Base-by-base conservation (phyloP, 2,888 invertebrate species). In the Volucella inanis region DNA sequence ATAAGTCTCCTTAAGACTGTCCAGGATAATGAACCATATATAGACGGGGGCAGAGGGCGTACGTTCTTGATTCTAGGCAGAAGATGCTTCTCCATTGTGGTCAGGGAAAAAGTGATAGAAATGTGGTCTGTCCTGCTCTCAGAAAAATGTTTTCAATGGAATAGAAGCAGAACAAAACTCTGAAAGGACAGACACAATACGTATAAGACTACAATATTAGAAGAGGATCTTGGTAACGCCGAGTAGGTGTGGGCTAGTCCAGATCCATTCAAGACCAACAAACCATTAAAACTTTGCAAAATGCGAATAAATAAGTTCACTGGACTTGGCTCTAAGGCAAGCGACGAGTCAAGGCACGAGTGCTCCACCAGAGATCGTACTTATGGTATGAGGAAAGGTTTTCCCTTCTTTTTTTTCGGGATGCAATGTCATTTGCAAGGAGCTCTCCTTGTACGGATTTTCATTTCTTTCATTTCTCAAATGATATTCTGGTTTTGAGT, bases 241-340 rank as follows among this genome's bases (percentile, higher is more conserved):
- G 45, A 14, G 41, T 41, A 54, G 49, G 38, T 14, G 8, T 14
- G 43, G 52, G 77, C 39, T 43, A 59, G 61, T 8, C 38, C 38
- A 12, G n/a, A 31, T 18, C 59, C 70, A 67, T 76, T 80, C 71
- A 84, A 55, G 80, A 79, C 84, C 80, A 79, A 76, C 84, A 79
- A 80, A 76, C 84, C 84, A 84, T 84, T 84, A 84, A 84, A 84
- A 84, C 80, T 84, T 84, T 76, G 49, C 80, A 84, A 84, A 79
- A 84, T 79, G 65, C 75, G 84, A 84, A 84, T 84, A 77, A 82
- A 77, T 82, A 84, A 84, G 83, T 84, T 71, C 75, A 55, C 70
- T 65, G 79, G 72, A 74, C 79, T 41, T 67, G 59, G 71, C 22
- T 31, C 31, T 72, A 65, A 59, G 52, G 83, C 68, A 41, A 75